These are phyloP conservation scores for Muntiacus reevesi DNA, from an alignment of 2,113 vertebrate species.

Conservation along the genomic window DNA sequence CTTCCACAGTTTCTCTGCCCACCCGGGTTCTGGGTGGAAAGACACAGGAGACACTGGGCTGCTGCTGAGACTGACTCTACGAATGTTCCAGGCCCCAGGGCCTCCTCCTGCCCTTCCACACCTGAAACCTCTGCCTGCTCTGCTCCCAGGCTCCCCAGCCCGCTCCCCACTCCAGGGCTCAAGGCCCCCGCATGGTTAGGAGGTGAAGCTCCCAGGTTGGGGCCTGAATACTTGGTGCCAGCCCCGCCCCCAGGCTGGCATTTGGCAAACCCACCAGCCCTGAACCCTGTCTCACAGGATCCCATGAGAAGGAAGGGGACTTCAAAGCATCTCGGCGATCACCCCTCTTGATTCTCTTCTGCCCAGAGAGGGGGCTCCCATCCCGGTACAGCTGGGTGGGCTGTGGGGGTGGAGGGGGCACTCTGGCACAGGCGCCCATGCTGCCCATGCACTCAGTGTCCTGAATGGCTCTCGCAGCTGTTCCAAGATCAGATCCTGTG, in stretches of 20 bases:
- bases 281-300: neutral
- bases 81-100: slow-evolving; percentile 69
- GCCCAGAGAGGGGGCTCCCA: slow-evolving; percentile 62
- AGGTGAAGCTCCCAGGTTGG: neutral
- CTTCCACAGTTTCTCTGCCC: slow-evolving; percentile 75
- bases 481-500: slow-evolving; percentile 71
- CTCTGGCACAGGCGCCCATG: slow-evolving; percentile 49
- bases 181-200: neutral
- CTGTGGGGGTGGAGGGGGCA: neutral
- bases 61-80: slow-evolving; percentile 58
- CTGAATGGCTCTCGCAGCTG: slow-evolving; percentile 65
- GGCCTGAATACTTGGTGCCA: neutral
- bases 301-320: neutral
- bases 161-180: rapidly evolving
- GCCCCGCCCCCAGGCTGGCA: neutral
- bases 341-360: neutral
- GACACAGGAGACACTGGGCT: neutral
- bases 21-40: slow-evolving; percentile 13
- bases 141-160: neutral
- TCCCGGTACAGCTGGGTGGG: slow-evolving; percentile 45
- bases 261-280: neutral
- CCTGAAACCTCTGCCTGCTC: neutral
- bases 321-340: neutral
- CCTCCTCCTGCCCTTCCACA: slow-evolving; percentile 64
- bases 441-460: slow-evolving; percentile 52